Evolutionary conservation across 2,888 invertebrate species (phyloP).

Genomic region (Pycnomerus fuliginosus): DNA sequence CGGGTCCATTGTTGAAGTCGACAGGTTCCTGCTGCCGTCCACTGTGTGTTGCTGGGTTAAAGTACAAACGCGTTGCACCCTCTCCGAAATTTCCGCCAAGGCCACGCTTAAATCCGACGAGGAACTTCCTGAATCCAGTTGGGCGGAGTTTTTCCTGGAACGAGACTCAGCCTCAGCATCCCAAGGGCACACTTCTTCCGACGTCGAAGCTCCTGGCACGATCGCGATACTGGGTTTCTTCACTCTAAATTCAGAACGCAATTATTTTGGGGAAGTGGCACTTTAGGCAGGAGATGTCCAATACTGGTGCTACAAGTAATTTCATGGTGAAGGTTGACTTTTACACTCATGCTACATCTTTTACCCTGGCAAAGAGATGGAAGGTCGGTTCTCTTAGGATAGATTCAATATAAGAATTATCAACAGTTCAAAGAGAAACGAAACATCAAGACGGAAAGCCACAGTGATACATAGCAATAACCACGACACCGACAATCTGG

Average conservation of each 20-base stretch:
- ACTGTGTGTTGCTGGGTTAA: slow-evolving; percentile 68
- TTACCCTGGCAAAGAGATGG: too few relatives aligned
- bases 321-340: too few relatives aligned
- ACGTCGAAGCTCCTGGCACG: slow-evolving; percentile 51
- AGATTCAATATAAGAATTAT: too few relatives aligned
- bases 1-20: slow-evolving; percentile 44
- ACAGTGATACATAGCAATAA: slow-evolving; percentile 27
- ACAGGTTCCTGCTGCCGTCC: slow-evolving; percentile 57
- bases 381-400: slow-evolving; percentile 13
- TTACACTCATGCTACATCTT: too few relatives aligned
- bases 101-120: slow-evolving; percentile 71
- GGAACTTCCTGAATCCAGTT: slow-evolving; percentile 71
- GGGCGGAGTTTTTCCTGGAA: slow-evolving; percentile 65
- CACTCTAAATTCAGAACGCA: slow-evolving; percentile 36
- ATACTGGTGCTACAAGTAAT: too few relatives aligned
- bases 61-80: slow-evolving; percentile 61
- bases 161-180: slow-evolving; percentile 45
- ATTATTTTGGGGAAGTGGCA: neutral
- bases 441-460: slow-evolving; percentile 21
- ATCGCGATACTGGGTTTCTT: slow-evolving; percentile 51
- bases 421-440: too few relatives aligned
- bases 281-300: too few relatives aligned
- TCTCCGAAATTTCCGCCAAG: slow-evolving; percentile 38
- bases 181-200: slow-evolving; percentile 64
- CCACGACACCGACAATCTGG: slow-evolving; percentile 32